Base-by-base conservation (phyloP, 2,888 invertebrate genomes). In the Himalopsyche japonica region DNA sequence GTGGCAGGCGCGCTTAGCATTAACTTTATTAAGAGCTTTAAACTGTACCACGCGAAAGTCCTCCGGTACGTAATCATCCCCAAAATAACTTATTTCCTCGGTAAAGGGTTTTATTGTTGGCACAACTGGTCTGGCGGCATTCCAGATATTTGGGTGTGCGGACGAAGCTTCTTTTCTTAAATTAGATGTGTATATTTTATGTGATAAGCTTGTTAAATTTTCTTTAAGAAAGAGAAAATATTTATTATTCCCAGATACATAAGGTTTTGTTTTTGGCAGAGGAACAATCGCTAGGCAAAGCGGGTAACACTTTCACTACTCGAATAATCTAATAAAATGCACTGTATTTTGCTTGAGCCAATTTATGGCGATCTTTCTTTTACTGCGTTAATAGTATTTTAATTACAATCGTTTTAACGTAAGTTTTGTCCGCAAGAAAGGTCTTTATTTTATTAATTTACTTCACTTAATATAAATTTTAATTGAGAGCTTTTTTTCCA, bases 121-220 rank as follows among this genome's bases (percentile, higher is more conserved):
- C 32, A 30, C 64, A 49, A 70, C 48, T 30, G 34, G 37, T 64
- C 64, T 84, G 85, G 85, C 70, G 18, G 20, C 30, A 20, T 43
- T 85, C 83, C 81, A 86, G 84, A 82, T 76, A 84, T 76, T 80
- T 78, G 43, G 76, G 80, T 80, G 78, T 70, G 47, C 48, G 37
- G 64, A n/a, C 24, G 64, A 76, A 37, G 37, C 20, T 32, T 64
- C 82, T n/a, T 77, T 30, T 78, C 80, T 80, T 64, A 81, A 82
- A 86, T 83, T 84, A 83, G 81, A 57, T 78, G 83, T 83, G 83
- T 86, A 82, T 86, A 84, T 84, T 86, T 84, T 86, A 84, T 86
- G 79, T 64, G 82, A 84, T 86, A 86, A 85, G 81, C 81, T 79
- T 79, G 81, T 48, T 80, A 76, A 76, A 84, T 80, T 81, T 57